Percentiles rank a stretch among this genome's conserved stretches.
These are phyloP conservation scores for Xiphorhynchus elegans DNA, from an alignment of 2,113 vertebrate genomes.

Conservation along the genomic window DNA sequence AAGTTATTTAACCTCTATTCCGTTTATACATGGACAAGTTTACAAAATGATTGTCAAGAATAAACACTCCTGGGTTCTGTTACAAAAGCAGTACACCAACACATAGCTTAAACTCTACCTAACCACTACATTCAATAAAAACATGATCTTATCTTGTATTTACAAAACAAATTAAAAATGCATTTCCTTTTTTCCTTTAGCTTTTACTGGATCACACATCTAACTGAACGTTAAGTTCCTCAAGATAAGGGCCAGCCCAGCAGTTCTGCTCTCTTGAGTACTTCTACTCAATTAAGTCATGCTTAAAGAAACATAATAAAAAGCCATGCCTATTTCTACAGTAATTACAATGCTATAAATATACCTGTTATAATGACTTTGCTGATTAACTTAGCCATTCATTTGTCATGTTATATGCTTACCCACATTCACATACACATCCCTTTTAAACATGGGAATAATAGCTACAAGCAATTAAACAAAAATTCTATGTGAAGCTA, in stretches of 20 bases:
- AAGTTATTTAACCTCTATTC: background rate
- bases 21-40: background rate
- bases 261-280: background rate
- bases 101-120: background rate
- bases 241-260: background rate
- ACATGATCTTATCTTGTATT: fast-evolving
- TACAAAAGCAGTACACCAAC: background rate
- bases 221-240: background rate
- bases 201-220: background rate
- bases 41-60: background rate
- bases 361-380: background rate
- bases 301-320: background rate
- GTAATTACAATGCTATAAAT: background rate
- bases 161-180: background rate
- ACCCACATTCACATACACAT: background rate
- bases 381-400: background rate
- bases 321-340: background rate
- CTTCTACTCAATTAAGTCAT: background rate
- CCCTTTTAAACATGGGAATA: background rate
- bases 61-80: background rate
- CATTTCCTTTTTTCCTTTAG: background rate
- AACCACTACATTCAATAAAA: background rate
- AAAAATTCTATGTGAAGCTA: background rate
- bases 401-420: background rate
- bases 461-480: background rate